Percentiles rank a stretch among this genome's conserved stretches.
These are phyloP conservation scores for Carlito syrichta DNA, from an alignment of 2,113 vertebrate species.

Conservation along the genomic window DNA sequence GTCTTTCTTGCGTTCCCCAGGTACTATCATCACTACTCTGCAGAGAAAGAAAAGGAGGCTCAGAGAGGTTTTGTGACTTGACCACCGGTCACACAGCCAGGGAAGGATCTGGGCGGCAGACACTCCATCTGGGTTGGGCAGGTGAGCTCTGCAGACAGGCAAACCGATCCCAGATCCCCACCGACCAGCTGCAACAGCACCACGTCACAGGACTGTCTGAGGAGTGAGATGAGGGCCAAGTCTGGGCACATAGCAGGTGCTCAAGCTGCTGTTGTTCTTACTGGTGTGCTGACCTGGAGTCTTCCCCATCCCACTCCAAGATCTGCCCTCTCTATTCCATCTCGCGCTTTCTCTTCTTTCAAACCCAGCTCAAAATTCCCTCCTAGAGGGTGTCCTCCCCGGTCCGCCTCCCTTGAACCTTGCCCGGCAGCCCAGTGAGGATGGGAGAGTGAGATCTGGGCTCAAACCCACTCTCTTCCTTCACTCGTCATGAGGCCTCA, in stretches of 20 bases:
- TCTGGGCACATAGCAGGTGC: not conserved
- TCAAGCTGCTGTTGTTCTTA: not conserved
- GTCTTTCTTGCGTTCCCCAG: not conserved
- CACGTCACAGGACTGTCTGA: not conserved
- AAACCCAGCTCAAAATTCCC: not conserved
- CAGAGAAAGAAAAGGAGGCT: not conserved
- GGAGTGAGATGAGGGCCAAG: not conserved
- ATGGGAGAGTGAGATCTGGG: not conserved
- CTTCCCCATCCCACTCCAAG: fast-evolving
- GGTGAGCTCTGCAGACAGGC: not conserved
- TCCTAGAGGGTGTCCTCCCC: not conserved
- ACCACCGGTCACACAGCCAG: not conserved
- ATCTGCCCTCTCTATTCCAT: not conserved
- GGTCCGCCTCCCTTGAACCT: not conserved
- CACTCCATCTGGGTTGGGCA: not conserved
- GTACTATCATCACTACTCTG: not conserved
- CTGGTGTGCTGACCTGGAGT: not conserved
- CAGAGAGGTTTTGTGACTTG: not conserved
- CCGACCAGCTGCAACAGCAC: not conserved
- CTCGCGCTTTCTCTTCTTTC: not conserved
- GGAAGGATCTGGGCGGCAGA: not conserved
- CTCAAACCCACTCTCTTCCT: not conserved
- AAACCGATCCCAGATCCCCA: not conserved
- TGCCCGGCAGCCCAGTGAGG: not conserved
- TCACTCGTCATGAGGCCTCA: not conserved